Conservation (phyloP, 2,888 invertebrate species). For the Meganola albula region DNA sequence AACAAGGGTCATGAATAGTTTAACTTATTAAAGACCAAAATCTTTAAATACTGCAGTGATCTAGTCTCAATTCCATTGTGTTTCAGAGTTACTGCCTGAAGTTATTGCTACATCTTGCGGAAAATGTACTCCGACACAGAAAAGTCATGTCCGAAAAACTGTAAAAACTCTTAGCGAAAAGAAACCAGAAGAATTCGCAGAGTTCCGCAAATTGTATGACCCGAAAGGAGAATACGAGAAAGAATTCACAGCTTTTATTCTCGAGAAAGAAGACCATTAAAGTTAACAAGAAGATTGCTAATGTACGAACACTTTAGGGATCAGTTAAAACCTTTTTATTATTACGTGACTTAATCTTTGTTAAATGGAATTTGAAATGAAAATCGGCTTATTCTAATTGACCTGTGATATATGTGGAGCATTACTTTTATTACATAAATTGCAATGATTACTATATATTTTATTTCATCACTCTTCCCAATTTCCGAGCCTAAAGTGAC, state of each 20-base stretch:
- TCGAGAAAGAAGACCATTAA: conserved; percentile 22
- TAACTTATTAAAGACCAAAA: too few relatives aligned
- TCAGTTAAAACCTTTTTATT: too few relatives aligned
- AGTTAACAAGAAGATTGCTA: too few relatives aligned
- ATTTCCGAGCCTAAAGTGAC: too few relatives aligned
- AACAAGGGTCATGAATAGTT: too few relatives aligned
- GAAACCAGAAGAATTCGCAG: conserved; percentile 42
- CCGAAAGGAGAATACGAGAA: conserved; percentile 53
- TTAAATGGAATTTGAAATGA: conserved; percentile 6
- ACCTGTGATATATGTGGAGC: conserved; percentile 40
- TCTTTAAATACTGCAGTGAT: too few relatives aligned
- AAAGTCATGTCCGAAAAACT: conserved; percentile 42
- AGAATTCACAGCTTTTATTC: conserved; percentile 45
- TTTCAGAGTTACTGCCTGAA: conserved; percentile 56
- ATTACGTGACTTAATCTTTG: too few relatives aligned
- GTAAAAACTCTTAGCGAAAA: conserved; percentile 49
- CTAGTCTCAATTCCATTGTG: neutral
- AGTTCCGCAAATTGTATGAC: conserved; percentile 52
- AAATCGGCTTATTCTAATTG: too few relatives aligned
- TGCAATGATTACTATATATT: conserved; percentile 12
- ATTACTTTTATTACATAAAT: conserved; percentile 27
- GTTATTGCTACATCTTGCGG: conserved; percentile 54
- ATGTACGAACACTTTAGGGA: too few relatives aligned
- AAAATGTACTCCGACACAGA: conserved; percentile 54
- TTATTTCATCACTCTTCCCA: too few relatives aligned